Conservation (phyloP, 2,797 vertebrate genomes). For the Heterohyrax brucei region DNA sequence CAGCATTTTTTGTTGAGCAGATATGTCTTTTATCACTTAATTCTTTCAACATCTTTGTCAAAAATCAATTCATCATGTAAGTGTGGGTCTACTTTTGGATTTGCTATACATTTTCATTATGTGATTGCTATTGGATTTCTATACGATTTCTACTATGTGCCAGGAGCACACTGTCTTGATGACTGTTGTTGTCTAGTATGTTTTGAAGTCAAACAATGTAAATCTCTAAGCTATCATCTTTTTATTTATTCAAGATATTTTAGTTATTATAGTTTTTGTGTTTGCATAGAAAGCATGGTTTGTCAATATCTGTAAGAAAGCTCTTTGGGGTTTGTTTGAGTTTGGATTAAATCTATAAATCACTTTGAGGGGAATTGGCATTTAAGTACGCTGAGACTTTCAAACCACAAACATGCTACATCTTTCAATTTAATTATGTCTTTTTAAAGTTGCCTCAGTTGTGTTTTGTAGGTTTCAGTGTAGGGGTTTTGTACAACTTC, state of each 20-base stretch:
- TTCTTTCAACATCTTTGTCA: not conserved
- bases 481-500: not conserved
- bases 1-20: not conserved
- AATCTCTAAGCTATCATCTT: not conserved
- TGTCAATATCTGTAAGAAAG: not conserved
- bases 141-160: not conserved
- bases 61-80: not conserved
- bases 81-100: not conserved
- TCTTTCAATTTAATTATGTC: not conserved
- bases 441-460: not conserved
- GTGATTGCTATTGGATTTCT: not conserved
- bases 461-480: not conserved
- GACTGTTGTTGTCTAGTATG: not conserved
- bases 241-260: not conserved
- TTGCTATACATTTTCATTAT: not conserved
- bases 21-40: not conserved
- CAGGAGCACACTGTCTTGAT: not conserved
- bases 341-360: not conserved
- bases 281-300: not conserved
- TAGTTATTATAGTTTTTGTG: not conserved
- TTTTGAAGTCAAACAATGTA: not conserved
- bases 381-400: not conserved
- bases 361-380: not conserved
- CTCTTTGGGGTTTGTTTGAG: not conserved
- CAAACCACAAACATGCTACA: not conserved